A percentile compares a stretch with the other conserved stretches of the same genome.
phyloP scores from a whole-genome alignment of 2,797 vertebrate genomes.

The Phalanger gymnotis region DNA sequence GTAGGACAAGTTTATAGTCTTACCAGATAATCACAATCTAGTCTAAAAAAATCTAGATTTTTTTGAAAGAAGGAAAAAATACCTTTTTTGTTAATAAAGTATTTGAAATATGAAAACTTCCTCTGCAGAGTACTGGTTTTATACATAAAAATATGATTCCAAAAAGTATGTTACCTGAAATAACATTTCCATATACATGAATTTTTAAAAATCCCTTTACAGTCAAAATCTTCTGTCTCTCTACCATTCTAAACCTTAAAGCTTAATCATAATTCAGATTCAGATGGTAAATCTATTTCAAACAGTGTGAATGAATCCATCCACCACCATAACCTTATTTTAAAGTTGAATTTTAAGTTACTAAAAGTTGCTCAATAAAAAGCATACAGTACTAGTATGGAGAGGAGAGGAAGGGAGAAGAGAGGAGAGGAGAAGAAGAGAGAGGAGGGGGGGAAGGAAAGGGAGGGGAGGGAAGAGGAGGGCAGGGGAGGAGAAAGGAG shows the following conservation, averaged over 20 bases:
- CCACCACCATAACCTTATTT: slow-evolving; percentile 62
- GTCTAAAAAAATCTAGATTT: background rate
- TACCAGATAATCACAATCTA: background rate
- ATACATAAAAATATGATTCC: background rate
- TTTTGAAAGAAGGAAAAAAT: background rate
- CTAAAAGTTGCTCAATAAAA: slow-evolving; percentile 49
- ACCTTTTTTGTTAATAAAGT: background rate
- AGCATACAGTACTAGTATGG: background rate
- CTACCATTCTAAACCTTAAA: background rate
- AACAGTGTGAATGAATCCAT: background rate
- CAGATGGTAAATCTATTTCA: background rate
- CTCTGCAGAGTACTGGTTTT: background rate
- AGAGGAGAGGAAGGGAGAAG: background rate
- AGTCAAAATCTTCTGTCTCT: slow-evolving; percentile 2
- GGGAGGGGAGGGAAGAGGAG: too few species aligned
- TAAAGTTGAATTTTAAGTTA: background rate
- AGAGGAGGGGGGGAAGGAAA: background rate
- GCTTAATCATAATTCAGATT: background rate
- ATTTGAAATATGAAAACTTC: background rate
- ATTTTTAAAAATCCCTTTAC: background rate
- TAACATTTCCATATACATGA: background rate
- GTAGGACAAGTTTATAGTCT: background rate
- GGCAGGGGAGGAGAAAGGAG: too few species aligned
- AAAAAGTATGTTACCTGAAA: background rate
- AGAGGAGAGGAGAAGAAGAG: background rate